Evolutionary conservation across 1,140 invertebrate genomes (phyloP).

Genomic region (Drosophila burlai): DNA sequence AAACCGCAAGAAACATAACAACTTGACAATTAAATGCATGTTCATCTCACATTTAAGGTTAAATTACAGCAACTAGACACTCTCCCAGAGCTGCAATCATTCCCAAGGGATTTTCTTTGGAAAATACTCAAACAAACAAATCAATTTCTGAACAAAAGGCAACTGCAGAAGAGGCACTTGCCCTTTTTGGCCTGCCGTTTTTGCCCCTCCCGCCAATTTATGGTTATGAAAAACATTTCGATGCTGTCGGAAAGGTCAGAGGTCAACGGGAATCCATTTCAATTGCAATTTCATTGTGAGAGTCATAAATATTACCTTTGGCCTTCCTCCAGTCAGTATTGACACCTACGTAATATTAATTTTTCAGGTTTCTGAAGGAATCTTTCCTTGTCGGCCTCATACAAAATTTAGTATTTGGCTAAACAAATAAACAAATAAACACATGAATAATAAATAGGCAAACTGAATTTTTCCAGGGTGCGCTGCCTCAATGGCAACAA

Average conservation of each 20-base stretch:
- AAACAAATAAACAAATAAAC: constrained; percentile 39
- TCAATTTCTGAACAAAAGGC: constrained; percentile 22
- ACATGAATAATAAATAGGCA: constrained; percentile 29
- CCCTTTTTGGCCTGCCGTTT: constrained; percentile 14
- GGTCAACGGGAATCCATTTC: constrained; percentile 25
- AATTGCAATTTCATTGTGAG: constrained; percentile 22
- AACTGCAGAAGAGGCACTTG: constrained; percentile 7
- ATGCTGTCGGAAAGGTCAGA: constrained; percentile 24
- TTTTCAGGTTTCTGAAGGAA: constrained; percentile 6
- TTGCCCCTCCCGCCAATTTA: not conserved
- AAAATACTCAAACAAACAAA: constrained; percentile 12
- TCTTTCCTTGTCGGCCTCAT: not conserved
- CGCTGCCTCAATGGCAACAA: constrained; percentile 4
- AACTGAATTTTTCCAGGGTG: not conserved
- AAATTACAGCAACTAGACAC: not conserved
- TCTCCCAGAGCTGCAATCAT: not conserved
- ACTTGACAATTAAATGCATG: not conserved
- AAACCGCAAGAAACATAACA: not conserved
- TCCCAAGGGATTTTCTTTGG: not conserved
- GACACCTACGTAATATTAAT: constrained; percentile 27
- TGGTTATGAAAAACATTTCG: constrained; percentile 35
- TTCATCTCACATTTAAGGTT: not conserved
- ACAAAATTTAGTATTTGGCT: constrained; percentile 24
- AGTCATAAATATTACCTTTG: constrained; percentile 20
- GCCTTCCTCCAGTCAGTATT: constrained; percentile 1